Conservation (phyloP, 2,113 vertebrate species). For the Menura novaehollandiae region DNA sequence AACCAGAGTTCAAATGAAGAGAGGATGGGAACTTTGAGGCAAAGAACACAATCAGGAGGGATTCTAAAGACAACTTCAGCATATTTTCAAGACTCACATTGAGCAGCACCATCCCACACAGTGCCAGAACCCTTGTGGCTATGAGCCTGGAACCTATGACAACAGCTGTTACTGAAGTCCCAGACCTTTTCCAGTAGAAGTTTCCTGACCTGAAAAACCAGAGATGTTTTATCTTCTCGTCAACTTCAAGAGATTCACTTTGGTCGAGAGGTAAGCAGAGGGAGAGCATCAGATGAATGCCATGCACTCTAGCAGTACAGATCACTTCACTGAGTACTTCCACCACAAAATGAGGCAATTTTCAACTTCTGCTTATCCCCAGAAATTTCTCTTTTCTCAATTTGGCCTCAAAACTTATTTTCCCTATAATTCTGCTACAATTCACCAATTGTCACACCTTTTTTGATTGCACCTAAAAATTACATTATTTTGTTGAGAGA, state of each 20-base stretch:
- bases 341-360: background rate
- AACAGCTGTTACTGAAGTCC: background rate
- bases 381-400: background rate
- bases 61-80: background rate
- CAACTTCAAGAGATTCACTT: background rate
- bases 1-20: background rate
- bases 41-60: background rate
- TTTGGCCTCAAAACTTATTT: background rate
- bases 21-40: background rate
- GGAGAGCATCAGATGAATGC: background rate
- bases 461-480: background rate
- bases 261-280: background rate
- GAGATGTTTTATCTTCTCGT: background rate
- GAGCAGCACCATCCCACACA: background rate
- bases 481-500: background rate
- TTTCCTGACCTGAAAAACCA: background rate
- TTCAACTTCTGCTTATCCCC: background rate
- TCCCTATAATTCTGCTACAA: background rate
- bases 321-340: background rate
- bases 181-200: background rate
- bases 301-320: background rate
- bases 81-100: background rate
- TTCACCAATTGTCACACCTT: background rate
- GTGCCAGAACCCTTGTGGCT: background rate
- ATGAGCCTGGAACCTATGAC: background rate